Conservation (phyloP, 1,140 invertebrate species). For the Zophobas atratus region DNA sequence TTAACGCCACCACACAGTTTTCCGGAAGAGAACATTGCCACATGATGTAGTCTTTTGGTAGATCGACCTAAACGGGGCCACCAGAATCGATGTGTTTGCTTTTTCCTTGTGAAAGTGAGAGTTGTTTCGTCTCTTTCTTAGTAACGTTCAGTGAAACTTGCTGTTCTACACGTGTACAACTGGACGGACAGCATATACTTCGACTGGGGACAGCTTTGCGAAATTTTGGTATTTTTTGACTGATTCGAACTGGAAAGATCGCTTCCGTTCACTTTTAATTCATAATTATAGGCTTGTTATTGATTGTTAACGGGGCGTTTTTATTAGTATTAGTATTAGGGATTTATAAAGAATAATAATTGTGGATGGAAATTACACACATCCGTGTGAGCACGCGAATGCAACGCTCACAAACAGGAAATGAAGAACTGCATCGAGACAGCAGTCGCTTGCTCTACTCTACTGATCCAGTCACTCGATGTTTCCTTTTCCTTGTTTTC, state of each 20-base stretch:
- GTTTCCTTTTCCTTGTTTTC: slow-evolving; percentile 25
- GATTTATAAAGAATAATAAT: background rate
- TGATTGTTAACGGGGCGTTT: slow-evolving; percentile 1
- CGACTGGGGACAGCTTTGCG: slow-evolving; percentile 12
- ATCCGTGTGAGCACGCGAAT: slow-evolving; percentile 42
- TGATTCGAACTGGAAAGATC: slow-evolving; percentile 15
- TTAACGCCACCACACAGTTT: slow-evolving; percentile 34
- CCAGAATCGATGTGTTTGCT: slow-evolving; percentile 30
- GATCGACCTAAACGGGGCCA: slow-evolving; percentile 18
- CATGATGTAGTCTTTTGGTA: slow-evolving; percentile 24
- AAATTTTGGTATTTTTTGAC: slow-evolving; percentile 14
- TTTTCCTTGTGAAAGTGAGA: slow-evolving; percentile 43
- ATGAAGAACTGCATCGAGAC: slow-evolving; percentile 21
- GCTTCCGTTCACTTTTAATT: slow-evolving; percentile 30
- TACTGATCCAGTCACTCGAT: slow-evolving; percentile 16
- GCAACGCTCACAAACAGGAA: slow-evolving; percentile 32
- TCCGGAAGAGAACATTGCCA: slow-evolving; percentile 26
- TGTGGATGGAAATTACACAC: slow-evolving; percentile 18
- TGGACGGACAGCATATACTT: background rate
- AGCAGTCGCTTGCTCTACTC: slow-evolving; percentile 31
- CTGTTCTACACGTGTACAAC: slow-evolving; percentile 27
- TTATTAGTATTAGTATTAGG: background rate
- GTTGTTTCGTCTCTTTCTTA: slow-evolving; percentile 36
- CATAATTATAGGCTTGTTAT: slow-evolving; percentile 8
- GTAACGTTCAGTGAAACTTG: slow-evolving; percentile 28